Conservation (phyloP, 1,140 invertebrate genomes). For the Zaprionus taronus region DNA sequence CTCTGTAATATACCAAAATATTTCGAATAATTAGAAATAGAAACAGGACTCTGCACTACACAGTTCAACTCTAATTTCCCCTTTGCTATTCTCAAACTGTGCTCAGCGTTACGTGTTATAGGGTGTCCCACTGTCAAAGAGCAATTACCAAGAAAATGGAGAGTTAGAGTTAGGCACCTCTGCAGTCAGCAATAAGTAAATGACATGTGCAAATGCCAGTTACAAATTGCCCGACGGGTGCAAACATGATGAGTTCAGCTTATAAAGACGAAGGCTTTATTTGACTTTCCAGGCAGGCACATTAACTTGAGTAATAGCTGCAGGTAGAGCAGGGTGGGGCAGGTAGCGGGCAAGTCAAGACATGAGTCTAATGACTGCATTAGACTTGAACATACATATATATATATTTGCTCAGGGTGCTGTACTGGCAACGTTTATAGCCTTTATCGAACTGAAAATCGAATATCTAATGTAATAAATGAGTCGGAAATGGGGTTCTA, state of each 20-base stretch:
- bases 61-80: slow-evolving; percentile 6
- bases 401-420: background rate
- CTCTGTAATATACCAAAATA: background rate
- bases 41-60: background rate
- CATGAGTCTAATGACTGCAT: slow-evolving; percentile 31
- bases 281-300: slow-evolving; percentile 22
- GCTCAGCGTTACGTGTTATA: background rate
- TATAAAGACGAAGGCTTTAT: slow-evolving; percentile 36
- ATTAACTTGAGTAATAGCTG: slow-evolving; percentile 41
- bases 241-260: slow-evolving; percentile 44
- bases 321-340: background rate
- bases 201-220: slow-evolving; percentile 34
- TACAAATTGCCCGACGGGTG: slow-evolving; percentile 27
- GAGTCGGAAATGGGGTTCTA: background rate
- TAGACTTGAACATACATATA: slow-evolving; percentile 10
- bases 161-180: background rate
- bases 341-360: background rate
- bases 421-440: background rate
- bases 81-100: background rate
- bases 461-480: background rate
- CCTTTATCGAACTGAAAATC: background rate
- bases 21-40: background rate
- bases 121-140: background rate
- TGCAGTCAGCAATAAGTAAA: slow-evolving; percentile 8
- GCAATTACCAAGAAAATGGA: background rate